phyloP scores from a whole-genome alignment of 2,888 invertebrate genomes.

The Electrophaes corylata region DNA sequence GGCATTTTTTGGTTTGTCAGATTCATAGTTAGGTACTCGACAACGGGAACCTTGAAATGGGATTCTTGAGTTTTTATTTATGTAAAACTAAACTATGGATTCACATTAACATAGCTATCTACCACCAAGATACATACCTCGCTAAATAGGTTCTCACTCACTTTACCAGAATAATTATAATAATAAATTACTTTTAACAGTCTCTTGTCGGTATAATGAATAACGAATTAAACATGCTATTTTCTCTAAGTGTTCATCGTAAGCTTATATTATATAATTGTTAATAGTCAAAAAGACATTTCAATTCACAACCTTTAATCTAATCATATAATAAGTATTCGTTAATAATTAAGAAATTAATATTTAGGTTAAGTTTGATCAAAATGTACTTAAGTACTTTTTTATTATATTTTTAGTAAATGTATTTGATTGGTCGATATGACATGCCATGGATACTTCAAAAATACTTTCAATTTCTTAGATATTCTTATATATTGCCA shows the following conservation, averaged over 20 bases:
- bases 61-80: background rate
- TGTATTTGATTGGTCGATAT: background rate
- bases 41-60: background rate
- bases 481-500: too few relatives aligned
- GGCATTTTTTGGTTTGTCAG: too few relatives aligned
- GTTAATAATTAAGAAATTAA: background rate
- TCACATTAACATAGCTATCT: too few relatives aligned
- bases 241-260: background rate
- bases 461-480: too few relatives aligned
- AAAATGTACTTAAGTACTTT: conserved; percentile 37
- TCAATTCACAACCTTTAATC: conserved; percentile 16
- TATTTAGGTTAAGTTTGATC: conserved; percentile 30
- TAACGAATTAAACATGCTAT: background rate
- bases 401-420: conserved; percentile 1
- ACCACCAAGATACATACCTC: background rate
- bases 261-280: background rate
- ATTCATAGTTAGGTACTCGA: background rate
- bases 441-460: too few relatives aligned
- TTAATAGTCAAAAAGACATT: conserved; percentile 5
- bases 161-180: background rate
- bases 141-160: background rate
- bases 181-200: background rate
- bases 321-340: conserved; percentile 19
- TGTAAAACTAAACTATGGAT: background rate
- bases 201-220: background rate